These are phyloP conservation scores for Drosophila nigromelanica DNA, from an alignment of 1,140 invertebrate genomes.

Conservation along the genomic window DNA sequence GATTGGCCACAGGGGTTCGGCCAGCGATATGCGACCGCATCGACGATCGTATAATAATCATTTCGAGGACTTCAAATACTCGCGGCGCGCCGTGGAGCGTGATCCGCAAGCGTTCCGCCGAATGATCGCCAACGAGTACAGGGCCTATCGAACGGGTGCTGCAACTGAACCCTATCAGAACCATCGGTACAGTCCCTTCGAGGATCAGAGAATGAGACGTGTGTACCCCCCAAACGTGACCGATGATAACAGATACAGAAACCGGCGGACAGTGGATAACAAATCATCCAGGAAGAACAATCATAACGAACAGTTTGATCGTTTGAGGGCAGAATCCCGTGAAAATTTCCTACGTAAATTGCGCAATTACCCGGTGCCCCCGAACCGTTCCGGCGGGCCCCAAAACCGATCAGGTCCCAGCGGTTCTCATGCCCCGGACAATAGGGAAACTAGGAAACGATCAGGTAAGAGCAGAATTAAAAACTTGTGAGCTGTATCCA, in stretches of 20 bases:
- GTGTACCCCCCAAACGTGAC: neutral
- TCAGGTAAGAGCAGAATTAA: neutral
- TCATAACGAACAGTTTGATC: neutral
- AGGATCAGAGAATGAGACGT: conserved; percentile 6
- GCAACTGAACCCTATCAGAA: neutral
- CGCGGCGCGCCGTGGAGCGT: conserved; percentile 1
- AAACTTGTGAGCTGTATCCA: neutral
- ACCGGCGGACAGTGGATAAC: neutral
- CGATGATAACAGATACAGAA: conserved; percentile 10
- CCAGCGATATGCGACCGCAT: conserved; percentile 5
- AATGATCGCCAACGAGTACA: conserved; percentile 24
- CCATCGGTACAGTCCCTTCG: neutral
- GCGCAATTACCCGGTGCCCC: neutral
- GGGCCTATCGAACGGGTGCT: neutral
- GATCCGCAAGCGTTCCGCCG: conserved; percentile 23
- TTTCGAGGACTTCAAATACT: neutral
- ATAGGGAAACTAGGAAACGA: neutral
- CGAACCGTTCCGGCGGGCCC: neutral
- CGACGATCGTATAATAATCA: neutral
- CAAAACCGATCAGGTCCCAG: conserved; percentile 11
- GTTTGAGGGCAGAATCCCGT: neutral
- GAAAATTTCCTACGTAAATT: conserved; percentile 12
- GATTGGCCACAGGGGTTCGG: neutral
- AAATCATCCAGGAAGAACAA: neutral
- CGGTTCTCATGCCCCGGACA: conserved; percentile 1